Evolutionary conservation across 2,888 invertebrate genomes (phyloP).

Genomic region (Meloe dianella): DNA sequence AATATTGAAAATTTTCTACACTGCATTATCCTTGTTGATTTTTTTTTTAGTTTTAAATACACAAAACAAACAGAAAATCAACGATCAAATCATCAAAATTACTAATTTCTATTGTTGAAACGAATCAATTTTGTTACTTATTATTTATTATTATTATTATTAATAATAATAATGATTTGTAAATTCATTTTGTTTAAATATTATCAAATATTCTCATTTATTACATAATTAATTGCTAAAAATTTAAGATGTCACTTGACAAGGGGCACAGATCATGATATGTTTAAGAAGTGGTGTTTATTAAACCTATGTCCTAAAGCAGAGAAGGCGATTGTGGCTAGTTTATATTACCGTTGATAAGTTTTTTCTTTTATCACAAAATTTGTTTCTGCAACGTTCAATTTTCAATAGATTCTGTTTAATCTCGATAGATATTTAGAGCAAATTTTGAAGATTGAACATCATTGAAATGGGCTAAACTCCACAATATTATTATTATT

Average conservation of each 20-base stretch:
- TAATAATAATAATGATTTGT: conserved; percentile 46
- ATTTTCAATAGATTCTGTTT: conserved; percentile 24
- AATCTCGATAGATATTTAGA: neutral
- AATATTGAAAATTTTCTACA: conserved; percentile 39
- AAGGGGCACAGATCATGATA: conserved; percentile 82
- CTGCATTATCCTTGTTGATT: too few relatives aligned
- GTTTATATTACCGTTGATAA: conserved; percentile 58
- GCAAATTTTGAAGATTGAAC: conserved; percentile 22
- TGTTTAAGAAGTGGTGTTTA: conserved; percentile 79
- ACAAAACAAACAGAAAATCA: conserved; percentile 19
- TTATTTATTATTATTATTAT: conserved; percentile 37
- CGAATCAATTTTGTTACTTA: too few relatives aligned
- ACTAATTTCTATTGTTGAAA: conserved; percentile 35
- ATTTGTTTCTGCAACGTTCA: conserved; percentile 42
- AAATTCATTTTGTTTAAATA: conserved; percentile 60
- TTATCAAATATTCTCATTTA: conserved; percentile 57
- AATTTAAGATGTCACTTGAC: conserved; percentile 67
- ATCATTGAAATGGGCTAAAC: conserved; percentile 35
- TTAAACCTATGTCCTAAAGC: conserved; percentile 63
- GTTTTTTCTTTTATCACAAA: conserved; percentile 55
- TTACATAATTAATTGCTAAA: conserved; percentile 59
- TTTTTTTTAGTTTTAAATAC: conserved; percentile 21
- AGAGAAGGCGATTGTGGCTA: conserved; percentile 64
- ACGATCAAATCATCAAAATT: conserved; percentile 29
- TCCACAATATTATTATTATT: conserved; percentile 41